Percentiles rank a stretch among this genome's conserved stretches.
phyloP scores from a whole-genome alignment of 2,797 vertebrate species.

The Danio kyathit region DNA sequence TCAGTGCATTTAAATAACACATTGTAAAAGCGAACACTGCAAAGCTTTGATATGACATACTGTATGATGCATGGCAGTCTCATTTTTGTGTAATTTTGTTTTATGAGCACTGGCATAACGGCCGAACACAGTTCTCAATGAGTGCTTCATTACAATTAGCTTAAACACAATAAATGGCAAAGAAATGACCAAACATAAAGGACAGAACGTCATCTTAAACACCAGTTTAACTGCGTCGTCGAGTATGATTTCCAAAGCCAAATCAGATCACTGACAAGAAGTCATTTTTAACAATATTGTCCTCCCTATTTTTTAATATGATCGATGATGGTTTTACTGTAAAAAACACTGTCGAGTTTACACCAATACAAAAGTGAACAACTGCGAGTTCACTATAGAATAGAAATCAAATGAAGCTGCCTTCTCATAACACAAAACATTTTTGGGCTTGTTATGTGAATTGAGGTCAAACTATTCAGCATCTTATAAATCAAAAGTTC shows the following conservation, averaged over 20 bases:
- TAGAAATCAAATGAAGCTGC: background rate
- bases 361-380: background rate
- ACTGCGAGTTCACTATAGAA: background rate
- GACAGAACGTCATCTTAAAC: background rate
- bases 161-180: background rate
- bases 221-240: background rate
- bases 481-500: background rate
- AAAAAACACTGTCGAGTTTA: background rate
- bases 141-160: background rate
- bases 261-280: background rate
- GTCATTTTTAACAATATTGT: background rate
- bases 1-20: background rate
- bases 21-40: constrained; percentile 4
- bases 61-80: background rate
- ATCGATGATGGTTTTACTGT: background rate
- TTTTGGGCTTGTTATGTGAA: background rate
- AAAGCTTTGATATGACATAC: constrained; percentile 13
- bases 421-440: background rate
- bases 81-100: constrained; percentile 11
- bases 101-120: constrained; percentile 9
- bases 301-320: background rate
- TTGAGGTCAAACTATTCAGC: background rate
- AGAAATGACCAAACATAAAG: background rate
- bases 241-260: background rate
- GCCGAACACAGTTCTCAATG: background rate